Evolutionary conservation across 2,797 vertebrate genomes (phyloP), one percentile per base, ranked within the genome.

Genomic region (Ciconia nigra): DNA sequence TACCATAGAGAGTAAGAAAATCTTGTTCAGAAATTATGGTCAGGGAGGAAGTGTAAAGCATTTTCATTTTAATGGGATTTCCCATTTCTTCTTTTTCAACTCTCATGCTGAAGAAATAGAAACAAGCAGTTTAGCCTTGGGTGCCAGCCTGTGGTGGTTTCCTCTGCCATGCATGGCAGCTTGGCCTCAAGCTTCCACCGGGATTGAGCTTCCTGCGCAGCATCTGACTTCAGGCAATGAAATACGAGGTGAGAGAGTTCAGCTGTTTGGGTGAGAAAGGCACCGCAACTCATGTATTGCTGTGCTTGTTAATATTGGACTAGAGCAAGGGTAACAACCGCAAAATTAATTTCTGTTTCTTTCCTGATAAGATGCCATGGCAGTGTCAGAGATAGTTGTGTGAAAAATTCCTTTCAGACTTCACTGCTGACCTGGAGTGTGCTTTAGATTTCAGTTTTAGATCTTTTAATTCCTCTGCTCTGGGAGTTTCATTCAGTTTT

Each of bases 11-110:
- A 63, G 21, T 9, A 92, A 78, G 63, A 91, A 78, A 88, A 49
- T 71, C 49, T 70, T 86, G 22, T 39, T 67, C 22, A 76, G 76
- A 83, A 81, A 61, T 65, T 61, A 47, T 21, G n/a, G 19, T 44
- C 54, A 70, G 28, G 16, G n/a, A 82, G 28, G 25, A 17, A 84
- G 26, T 31, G 28, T 31, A 57, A 69, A 73, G 18, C 5, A 22
- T 89, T 80, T 85, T 73, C n/a, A n/a, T 91, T 89, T 82, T 70
- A 83, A 66, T 44, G n/a, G 69, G 47, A 84, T 84, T 91, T 91
- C 42, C 69, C 10, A 47, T 73, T 81, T 65, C 54, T 83, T 87
- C 11, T 72, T 90, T 90, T 82, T 74, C 65, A 78, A 14, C 25
- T 84, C 10, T 46, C 19, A 47, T 1, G 7, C 49, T 13, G 37